A percentile compares a stretch with the other conserved stretches of the same genome.
Conservation (phyloP, 2,113 vertebrate species). For the Eleginops maclovinus region DNA sequence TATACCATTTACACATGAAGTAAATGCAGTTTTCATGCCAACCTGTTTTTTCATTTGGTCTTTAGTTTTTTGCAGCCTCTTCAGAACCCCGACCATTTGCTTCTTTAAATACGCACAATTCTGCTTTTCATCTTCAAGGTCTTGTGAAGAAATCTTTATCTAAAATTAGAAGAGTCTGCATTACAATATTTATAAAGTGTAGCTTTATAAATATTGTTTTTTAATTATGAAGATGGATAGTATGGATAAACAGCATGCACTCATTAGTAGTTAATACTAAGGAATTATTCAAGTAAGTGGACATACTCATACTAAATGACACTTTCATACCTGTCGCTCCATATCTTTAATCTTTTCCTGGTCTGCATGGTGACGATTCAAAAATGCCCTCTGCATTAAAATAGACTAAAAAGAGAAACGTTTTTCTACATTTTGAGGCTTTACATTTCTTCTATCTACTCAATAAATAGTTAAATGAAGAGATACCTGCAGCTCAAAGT, state of each 20-base stretch:
- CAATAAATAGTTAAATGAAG: neutral
- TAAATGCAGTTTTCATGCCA: slow-evolving; percentile 32
- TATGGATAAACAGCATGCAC: neutral
- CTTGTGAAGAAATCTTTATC: slow-evolving; percentile 85
- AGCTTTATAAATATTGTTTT: neutral
- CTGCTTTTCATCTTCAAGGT: slow-evolving; percentile 88
- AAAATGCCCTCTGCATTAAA: slow-evolving; percentile 79
- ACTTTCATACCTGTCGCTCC: slow-evolving; percentile 86
- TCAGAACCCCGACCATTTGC: slow-evolving; percentile 85
- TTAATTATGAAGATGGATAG: neutral
- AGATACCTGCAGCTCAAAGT: slow-evolving; percentile 71
- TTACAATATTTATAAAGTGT: neutral
- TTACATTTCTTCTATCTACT: neutral
- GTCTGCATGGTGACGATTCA: slow-evolving; percentile 81
- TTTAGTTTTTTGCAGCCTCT: slow-evolving; percentile 81
- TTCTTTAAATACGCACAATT: slow-evolving; percentile 87
- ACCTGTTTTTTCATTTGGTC: slow-evolving; percentile 76
- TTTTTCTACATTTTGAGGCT: neutral
- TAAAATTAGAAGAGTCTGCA: slow-evolving; percentile 52
- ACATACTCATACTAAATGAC: neutral
- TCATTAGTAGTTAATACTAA: neutral
- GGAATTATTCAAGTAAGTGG: neutral
- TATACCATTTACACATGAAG: neutral
- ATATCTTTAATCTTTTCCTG: slow-evolving; percentile 81
- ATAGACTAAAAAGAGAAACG: slow-evolving; percentile 80